Evolutionary conservation across 2,888 invertebrate species (phyloP).

Genomic region (Drosophila percnosoma): DNA sequence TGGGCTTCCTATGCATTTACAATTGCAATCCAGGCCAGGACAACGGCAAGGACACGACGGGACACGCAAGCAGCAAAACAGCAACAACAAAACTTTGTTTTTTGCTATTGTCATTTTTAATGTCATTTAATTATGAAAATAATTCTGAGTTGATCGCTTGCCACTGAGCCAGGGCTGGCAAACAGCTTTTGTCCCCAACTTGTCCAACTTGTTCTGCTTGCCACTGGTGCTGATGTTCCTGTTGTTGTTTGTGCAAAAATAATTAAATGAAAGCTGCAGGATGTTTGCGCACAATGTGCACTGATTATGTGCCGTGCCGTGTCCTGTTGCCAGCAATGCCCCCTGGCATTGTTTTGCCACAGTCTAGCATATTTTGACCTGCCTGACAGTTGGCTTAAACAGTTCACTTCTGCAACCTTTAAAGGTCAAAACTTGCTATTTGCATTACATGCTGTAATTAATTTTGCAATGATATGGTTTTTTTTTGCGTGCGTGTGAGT

Average conservation of each 20-base stretch:
- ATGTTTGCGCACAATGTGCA: conserved; percentile 64
- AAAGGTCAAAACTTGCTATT: conserved; percentile 30
- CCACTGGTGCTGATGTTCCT: not conserved
- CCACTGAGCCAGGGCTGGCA: conserved; percentile 4
- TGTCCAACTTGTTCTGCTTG: conserved; percentile 25
- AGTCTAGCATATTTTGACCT: conserved; percentile 9
- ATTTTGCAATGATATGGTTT: conserved; percentile 20
- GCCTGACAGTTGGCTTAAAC: conserved; percentile 38
- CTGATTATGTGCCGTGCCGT: conserved; percentile 59
- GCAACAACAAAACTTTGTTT: conserved; percentile 10
- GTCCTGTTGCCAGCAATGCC: conserved; percentile 27
- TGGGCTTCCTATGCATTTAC: conserved; percentile 65
- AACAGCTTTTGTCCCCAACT: conserved; percentile 39
- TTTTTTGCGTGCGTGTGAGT: not conserved
- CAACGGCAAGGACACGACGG: conserved; percentile 16
- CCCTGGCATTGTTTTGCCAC: not conserved
- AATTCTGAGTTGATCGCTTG: conserved; percentile 36
- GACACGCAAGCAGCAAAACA: conserved; percentile 5
- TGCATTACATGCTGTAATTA: conserved; percentile 15
- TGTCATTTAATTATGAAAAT: conserved; percentile 73
- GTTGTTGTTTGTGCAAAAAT: conserved; percentile 48
- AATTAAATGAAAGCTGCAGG: conserved; percentile 71
- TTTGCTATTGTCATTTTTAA: conserved; percentile 40
- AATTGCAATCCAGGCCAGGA: conserved; percentile 53
- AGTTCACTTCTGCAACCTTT: not conserved